phyloP scores from a whole-genome alignment of 2,113 vertebrate genomes.

The Ginglymostoma cirratum region DNA sequence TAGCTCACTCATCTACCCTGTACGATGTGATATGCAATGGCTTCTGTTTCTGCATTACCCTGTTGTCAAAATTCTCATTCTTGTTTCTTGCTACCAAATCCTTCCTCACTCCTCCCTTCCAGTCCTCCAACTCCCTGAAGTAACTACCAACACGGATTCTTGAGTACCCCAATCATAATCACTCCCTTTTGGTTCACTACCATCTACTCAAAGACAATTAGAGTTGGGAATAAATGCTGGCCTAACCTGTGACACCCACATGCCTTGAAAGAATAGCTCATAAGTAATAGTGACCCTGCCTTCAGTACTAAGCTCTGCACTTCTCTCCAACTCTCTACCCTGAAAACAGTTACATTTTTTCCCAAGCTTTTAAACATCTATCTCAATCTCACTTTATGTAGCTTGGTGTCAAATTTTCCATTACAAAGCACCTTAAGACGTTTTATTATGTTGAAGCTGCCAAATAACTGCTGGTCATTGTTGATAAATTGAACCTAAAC shows the following conservation, averaged over 20 bases:
- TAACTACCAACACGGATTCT: background rate
- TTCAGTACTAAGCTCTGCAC: background rate
- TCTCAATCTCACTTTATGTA: background rate
- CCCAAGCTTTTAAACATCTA: background rate
- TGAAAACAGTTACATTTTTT: background rate
- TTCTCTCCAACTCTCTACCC: background rate
- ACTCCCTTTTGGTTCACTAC: too few relatives aligned
- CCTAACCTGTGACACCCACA: too few relatives aligned
- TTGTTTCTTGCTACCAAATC: background rate
- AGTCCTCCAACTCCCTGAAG: background rate
- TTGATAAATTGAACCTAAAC: background rate
- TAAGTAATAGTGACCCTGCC: too few relatives aligned
- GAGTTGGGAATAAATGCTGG: too few relatives aligned
- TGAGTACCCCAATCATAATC: background rate
- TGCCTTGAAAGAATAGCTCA: too few relatives aligned
- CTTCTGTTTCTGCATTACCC: background rate
- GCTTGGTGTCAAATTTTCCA: background rate
- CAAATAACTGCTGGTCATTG: background rate
- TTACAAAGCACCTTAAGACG: background rate
- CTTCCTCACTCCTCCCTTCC: background rate
- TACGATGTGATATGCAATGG: background rate
- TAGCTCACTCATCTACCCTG: too few relatives aligned
- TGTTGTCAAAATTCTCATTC: background rate
- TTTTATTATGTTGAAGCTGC: background rate
- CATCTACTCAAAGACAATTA: too few relatives aligned